Evolutionary conservation across 1,140 invertebrate genomes (phyloP), one percentile per base, ranked within the genome.

Genomic region (Leptestheria dahalacensis): DNA sequence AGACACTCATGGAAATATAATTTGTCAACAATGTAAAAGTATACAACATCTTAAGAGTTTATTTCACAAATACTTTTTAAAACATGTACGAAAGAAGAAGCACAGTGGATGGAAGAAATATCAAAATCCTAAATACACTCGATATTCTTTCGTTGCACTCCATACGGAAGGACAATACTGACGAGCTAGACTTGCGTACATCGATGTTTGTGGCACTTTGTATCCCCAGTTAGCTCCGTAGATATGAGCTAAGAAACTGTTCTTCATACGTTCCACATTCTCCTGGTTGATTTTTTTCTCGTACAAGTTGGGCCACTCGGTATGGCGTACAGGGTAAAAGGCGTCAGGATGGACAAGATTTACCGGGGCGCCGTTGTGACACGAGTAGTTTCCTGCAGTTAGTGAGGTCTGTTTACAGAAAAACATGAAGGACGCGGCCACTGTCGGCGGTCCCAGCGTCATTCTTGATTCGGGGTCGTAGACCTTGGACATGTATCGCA

Each of bases 241-340:
- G 50, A 52, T 26, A n/a, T 52, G 50, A 52, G 50, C 28, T 12
- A 52, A 20, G 20, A 25, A 52, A 9, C 24, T 26, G 2, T n/a
- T 23, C 28, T 52, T 26, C 50, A 52, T 52, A 12, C n/a, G 12
- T n/a, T 52, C 24, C 6, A 52, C 3, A 26, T 52, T n/a, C 1
- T 15, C 25, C 9, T 26, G 24, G n/a, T 18, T 15, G 24, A 10
- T 15, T 1, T 3, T 52, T 18, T 23, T 52, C 20, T 23, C 15
- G 20, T 52, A 52, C 10, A 55, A 55, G 18, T 54, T 24, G 2
- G 24, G 24, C 52, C 24, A 28, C 29, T 26, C 52, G n/a, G 26
- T 29, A 41, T 55, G 53, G 15, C 28, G 28, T 20, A 55, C 53
- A 18, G 53, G 53, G n/a, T 29, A 55, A n/a, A 55, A 55, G 11